Evolutionary conservation across 2,113 vertebrate species (phyloP).

Genomic region (Syrmaticus mikado): DNA sequence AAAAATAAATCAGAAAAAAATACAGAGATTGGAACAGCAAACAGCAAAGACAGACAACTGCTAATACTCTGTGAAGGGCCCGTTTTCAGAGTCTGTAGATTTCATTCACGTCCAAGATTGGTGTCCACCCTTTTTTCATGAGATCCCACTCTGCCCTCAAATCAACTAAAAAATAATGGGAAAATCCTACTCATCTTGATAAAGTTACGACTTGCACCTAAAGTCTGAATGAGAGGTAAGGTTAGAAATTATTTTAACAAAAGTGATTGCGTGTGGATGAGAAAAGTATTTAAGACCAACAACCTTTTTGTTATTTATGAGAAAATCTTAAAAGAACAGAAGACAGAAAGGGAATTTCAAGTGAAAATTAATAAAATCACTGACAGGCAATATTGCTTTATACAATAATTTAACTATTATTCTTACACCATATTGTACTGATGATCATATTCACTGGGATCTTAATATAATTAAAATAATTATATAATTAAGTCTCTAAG

Average conservation of each 20-base stretch:
- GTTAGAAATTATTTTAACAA: neutral
- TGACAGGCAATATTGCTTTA: neutral
- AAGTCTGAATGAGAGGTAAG: neutral
- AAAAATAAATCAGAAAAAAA: neutral
- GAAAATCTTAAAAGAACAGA: neutral
- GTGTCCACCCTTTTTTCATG: neutral
- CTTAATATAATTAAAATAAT: neutral
- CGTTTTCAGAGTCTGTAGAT: neutral
- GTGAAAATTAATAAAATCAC: neutral
- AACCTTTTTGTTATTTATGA: neutral
- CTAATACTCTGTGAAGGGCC: neutral
- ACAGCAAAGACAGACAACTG: neutral
- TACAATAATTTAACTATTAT: neutral
- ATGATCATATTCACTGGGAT: neutral
- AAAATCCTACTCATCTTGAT: neutral
- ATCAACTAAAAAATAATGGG: neutral
- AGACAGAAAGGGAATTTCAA: neutral
- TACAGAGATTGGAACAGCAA: rapidly evolving
- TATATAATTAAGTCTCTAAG: neutral
- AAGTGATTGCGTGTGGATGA: neutral
- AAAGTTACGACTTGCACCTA: neutral
- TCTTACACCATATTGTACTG: neutral
- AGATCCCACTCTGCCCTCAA: neutral
- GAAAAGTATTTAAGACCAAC: neutral
- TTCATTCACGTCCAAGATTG: neutral